Conservation (phyloP, 1,140 invertebrate genomes). For the Atta texana region DNA sequence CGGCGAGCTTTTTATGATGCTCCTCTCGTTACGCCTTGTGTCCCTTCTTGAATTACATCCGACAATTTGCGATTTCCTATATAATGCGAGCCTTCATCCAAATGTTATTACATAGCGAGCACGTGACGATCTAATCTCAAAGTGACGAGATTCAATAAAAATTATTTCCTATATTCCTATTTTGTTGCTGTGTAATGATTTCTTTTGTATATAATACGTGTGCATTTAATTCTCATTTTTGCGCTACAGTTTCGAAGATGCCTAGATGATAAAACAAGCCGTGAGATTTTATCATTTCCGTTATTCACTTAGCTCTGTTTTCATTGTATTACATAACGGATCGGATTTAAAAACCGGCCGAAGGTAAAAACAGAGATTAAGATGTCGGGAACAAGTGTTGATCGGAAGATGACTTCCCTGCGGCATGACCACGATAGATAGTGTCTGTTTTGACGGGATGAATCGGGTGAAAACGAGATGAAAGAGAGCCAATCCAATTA, state of each 20-base stretch:
- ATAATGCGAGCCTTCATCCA: neutral
- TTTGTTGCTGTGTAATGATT: neutral
- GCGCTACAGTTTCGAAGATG: neutral
- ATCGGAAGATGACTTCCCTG: slow-evolving; percentile 52
- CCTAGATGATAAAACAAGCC: neutral
- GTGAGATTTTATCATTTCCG: slow-evolving; percentile 34
- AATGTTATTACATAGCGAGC: neutral
- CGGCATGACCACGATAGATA: neutral
- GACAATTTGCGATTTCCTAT: slow-evolving; percentile 6
- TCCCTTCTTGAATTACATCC: neutral
- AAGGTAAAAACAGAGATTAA: slow-evolving; percentile 45
- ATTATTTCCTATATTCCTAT: neutral
- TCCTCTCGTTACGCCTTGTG: slow-evolving; percentile 23
- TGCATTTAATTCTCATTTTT: neutral
- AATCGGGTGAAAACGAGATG: slow-evolving; percentile 71
- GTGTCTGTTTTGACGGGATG: slow-evolving; percentile 72
- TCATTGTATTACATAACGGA: slow-evolving; percentile 28
- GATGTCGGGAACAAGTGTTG: neutral
- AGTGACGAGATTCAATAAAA: neutral
- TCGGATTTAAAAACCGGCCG: slow-evolving; percentile 47
- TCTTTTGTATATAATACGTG: neutral
- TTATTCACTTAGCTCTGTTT: slow-evolving; percentile 11
- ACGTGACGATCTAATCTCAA: neutral
- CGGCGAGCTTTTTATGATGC: slow-evolving; percentile 18
- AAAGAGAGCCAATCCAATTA: slow-evolving; percentile 71